Percentiles rank a stretch among this genome's conserved stretches.
Evolutionary conservation across 2,888 invertebrate species (phyloP).

Genomic region (Laothoe populi): DNA sequence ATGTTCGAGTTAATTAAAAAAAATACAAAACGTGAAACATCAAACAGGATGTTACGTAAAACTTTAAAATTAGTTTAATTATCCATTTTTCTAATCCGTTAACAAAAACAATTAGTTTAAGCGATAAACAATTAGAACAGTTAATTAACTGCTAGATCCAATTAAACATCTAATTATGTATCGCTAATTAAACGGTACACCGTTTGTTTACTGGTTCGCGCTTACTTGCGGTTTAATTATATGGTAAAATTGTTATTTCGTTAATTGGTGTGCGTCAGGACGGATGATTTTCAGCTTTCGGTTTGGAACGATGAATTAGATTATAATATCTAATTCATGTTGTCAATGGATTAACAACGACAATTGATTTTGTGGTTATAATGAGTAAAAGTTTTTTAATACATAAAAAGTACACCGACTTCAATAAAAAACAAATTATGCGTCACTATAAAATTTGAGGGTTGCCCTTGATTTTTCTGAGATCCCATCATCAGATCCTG

Average conservation of each 20-base stretch:
- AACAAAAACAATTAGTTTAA: slow-evolving; percentile 46
- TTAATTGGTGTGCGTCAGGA: not conserved
- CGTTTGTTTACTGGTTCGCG: slow-evolving; percentile 23
- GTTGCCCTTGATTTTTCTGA: no score
- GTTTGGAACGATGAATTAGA: not conserved
- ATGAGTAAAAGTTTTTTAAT: no score
- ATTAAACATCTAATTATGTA: slow-evolving; percentile 69
- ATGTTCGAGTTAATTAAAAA: not conserved
- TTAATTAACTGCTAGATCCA: slow-evolving; percentile 60
- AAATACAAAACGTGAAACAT: slow-evolving; percentile 8
- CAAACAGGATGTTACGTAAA: slow-evolving; percentile 21
- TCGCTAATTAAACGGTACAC: slow-evolving; percentile 59
- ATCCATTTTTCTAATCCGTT: slow-evolving; percentile 22
- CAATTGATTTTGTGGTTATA: no score
- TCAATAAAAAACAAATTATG: no score
- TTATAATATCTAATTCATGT: not conserved
- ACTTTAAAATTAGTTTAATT: slow-evolving; percentile 20
- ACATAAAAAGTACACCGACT: no score
- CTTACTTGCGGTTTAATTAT: slow-evolving; percentile 3
- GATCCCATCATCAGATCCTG: no score
- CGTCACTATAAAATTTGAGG: no score
- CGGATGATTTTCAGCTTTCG: not conserved
- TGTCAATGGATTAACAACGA: no score
- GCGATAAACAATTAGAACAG: slow-evolving; percentile 56
- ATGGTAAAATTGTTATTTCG: slow-evolving; percentile 6